A percentile compares a stretch with the other conserved stretches of the same genome.
Evolutionary conservation across 2,113 vertebrate genomes (phyloP).

Genomic region (Paralichthys olivaceus): DNA sequence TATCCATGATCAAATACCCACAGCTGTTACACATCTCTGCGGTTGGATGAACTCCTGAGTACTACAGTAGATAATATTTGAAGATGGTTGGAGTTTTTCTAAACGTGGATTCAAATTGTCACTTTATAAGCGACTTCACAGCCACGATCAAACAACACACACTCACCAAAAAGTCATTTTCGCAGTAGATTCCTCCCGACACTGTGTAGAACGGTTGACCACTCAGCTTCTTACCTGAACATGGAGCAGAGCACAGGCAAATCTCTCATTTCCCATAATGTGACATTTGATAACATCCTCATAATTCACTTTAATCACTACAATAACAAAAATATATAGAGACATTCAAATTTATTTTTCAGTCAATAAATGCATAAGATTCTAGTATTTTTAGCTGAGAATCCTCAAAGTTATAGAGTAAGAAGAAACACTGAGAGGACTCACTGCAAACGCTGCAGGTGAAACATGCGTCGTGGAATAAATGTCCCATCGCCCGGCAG

Average conservation of each 20-base stretch:
- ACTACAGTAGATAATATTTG: slow-evolving; percentile 74
- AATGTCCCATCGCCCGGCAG: slow-evolving; percentile 65
- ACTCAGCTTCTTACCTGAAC: slow-evolving; percentile 86
- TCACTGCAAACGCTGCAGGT: slow-evolving; percentile 72
- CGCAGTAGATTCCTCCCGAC: slow-evolving; percentile 90
- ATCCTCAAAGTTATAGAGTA: background rate
- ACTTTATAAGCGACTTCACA: background rate
- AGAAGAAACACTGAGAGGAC: background rate
- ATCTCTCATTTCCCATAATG: background rate
- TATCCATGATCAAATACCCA: slow-evolving; percentile 89
- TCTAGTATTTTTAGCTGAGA: background rate
- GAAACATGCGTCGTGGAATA: slow-evolving; percentile 73
- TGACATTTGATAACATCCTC: background rate
- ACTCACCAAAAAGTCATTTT: slow-evolving; percentile 93
- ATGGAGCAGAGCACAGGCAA: background rate
- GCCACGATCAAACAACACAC: background rate
- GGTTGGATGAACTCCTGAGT: slow-evolving; percentile 91
- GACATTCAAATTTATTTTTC: too few species aligned
- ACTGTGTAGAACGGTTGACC: slow-evolving; percentile 91
- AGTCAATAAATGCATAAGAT: too few species aligned
- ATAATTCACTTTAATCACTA: background rate
- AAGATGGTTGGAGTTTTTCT: background rate
- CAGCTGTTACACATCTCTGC: slow-evolving; percentile 90
- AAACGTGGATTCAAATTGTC: background rate
- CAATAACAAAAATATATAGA: too few species aligned